Evolutionary conservation across 2,888 invertebrate genomes (phyloP), one percentile per base, ranked within the genome.

Genomic region (Aspidiotus rigidus): DNA sequence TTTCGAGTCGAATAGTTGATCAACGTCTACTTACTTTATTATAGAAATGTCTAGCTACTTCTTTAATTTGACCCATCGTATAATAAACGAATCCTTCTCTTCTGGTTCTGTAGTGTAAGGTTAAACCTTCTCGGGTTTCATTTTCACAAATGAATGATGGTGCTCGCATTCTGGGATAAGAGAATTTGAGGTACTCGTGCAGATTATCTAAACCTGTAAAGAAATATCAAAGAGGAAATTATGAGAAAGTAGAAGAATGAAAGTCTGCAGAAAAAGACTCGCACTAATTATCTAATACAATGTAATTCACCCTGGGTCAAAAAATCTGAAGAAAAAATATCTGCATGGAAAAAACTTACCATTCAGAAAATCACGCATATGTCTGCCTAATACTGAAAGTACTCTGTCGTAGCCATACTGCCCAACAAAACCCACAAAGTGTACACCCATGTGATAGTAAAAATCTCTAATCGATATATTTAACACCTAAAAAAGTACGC

Each of bases 101-200:
- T 78, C 93, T 94, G 74, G 93, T 94, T 67, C 94, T 83, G 79
- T 95, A 95, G 79, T 97, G 97, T 70, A 98, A 81, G 0, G 93
- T 93, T 72, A 98, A 80, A 0, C 97, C 97, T 76, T 90, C 89
- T 69, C 89, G 83, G 0, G 93, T 91, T 78, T 98, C 97, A 77
- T 94, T 93, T 78, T 96, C 96, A 76, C 95, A 95, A 74, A 95
- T 96, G 78, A 98, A 98, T 67, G 94, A 94, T 0, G 98, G 98
- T 0, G 97, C 96, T 73, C 88, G 80, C 81, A 87, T 83, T 74
- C 89, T 84, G 0, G 95, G 95, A 77, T 96, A 96, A 67, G 93
- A 94, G 80, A 95, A 95, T 78, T 96, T 91, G 61, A 98, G 82
- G 78, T 98, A 98, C 78, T 97, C 97, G 78, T 98, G 98, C 39